Evolutionary conservation across 2,797 vertebrate species (phyloP).

Genomic region (Psittacula echo): DNA sequence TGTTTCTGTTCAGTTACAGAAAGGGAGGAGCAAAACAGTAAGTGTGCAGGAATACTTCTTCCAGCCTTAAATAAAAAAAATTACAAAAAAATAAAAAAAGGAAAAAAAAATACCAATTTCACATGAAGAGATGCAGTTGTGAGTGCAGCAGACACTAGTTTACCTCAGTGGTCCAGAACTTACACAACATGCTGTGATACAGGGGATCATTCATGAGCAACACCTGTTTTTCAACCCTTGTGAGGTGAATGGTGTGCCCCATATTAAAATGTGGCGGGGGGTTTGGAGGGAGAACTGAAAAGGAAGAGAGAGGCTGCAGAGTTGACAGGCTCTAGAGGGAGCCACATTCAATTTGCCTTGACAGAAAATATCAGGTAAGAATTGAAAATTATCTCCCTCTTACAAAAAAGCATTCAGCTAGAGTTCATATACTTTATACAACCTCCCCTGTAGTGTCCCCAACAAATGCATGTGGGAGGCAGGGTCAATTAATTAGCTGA

Average conservation of each 20-base stretch:
- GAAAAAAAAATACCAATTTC: constrained; percentile 1
- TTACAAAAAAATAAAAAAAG: background rate
- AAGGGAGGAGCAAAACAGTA: constrained; percentile 3
- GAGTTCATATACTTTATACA: background rate
- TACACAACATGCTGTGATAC: background rate
- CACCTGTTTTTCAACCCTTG: background rate
- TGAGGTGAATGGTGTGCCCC: background rate
- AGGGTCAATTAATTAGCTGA: constrained; percentile 23
- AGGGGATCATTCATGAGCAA: background rate
- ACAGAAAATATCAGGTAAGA: background rate
- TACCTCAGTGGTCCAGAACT: background rate
- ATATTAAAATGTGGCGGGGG: background rate
- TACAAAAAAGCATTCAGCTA: background rate
- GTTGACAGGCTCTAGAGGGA: background rate
- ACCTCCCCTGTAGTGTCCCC: background rate
- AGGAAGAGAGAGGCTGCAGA: background rate
- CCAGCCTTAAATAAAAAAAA: constrained; percentile 19
- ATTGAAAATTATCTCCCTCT: constrained; percentile 1
- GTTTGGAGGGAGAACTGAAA: background rate
- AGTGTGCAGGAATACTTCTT: background rate
- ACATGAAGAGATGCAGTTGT: background rate
- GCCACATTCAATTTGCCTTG: background rate
- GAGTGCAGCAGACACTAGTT: background rate
- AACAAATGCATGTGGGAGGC: background rate
- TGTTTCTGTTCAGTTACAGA: constrained; percentile 51